Base-by-base conservation (phyloP, 2,888 invertebrate species). In the Machimus rusticus region DNA sequence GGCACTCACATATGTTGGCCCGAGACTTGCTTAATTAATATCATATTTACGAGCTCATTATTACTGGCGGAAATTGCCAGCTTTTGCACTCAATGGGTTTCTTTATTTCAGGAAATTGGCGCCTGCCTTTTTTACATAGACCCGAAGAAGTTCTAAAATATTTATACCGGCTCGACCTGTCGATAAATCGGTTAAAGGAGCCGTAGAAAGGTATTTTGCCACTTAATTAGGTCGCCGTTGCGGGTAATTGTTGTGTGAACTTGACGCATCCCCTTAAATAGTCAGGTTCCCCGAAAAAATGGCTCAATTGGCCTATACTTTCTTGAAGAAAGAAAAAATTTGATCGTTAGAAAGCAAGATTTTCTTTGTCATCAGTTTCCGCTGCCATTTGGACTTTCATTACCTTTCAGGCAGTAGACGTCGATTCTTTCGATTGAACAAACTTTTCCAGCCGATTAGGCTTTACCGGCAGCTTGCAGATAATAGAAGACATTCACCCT, bases 371-470 rank as follows among this genome's bases (percentile, higher is more conserved):
- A 82, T 82, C 82, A 66, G 51, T 55, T 39, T 82, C 57, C 57
- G 57, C 82, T 82, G 37, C 37, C 34, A 82, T 31, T 82, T 74
- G 85, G 74, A 46, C 74, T 85, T 85, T 85, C 85, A 85, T 85
- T 85, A 85, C 85, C 85, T 85, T 46, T 43, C 12, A 74, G 39
- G 39, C 46, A 85, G 43, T 74, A 85, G 85, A 85, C 85, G 85
- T 85, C 85, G 74, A 74, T 85, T 85, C 85, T 85, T 85, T 85
- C 85, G 85, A 85, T 74, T 85, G 85, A 85, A 74, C 85, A 85
- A 85, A 85, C 85, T 85, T 85, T 85, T 85, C 85, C 85, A 85
- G 28, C 46, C 74, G 85, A 85, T 85, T 85, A 85, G 46, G 46
- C 43, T 74, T 74, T 37, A 39, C 57, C 66, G 66, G 82, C 66